These are phyloP conservation scores for Lutjanus campechanus DNA, from an alignment of 2,797 vertebrate genomes.

Conservation along the genomic window DNA sequence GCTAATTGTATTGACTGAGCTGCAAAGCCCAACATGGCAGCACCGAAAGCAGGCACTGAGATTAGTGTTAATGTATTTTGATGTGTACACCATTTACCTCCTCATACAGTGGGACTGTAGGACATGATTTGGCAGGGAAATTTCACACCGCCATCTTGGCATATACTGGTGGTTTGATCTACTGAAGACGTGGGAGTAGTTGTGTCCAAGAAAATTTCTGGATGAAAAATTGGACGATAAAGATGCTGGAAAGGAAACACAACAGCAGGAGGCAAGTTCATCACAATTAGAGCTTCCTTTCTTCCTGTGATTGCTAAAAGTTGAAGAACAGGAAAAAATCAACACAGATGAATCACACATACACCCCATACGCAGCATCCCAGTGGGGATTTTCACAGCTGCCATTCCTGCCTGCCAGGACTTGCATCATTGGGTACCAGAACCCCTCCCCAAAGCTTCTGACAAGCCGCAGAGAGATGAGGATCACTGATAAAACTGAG, in stretches of 20 bases:
- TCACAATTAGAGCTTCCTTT: constrained; percentile 35
- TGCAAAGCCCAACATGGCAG: constrained; percentile 26
- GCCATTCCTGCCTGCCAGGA: constrained; percentile 60
- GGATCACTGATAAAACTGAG: constrained; percentile 34
- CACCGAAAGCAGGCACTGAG: constrained; percentile 3
- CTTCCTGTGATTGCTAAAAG: constrained; percentile 21
- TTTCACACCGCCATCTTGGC: constrained; percentile 11
- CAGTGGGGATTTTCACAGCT: constrained; percentile 56
- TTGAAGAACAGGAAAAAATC: constrained; percentile 3
- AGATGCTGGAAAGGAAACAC: constrained; percentile 10
- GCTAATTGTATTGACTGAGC: constrained; percentile 13
- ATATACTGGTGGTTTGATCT: constrained; percentile 8
- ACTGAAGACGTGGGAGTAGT: neutral
- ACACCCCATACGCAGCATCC: neutral
- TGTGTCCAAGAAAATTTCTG: constrained; percentile 22
- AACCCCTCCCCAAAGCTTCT: constrained; percentile 47
- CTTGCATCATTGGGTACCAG: constrained; percentile 59
- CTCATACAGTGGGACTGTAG: neutral
- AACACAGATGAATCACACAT: neutral
- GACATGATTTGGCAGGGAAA: constrained; percentile 12
- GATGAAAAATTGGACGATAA: constrained; percentile 37
- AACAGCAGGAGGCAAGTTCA: constrained; percentile 34
- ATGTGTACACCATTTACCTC: constrained; percentile 4
- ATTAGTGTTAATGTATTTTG: neutral
- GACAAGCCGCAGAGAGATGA: constrained; percentile 47